Conservation (phyloP, 2,113 vertebrate genomes). For the Mionectes macconnelli region DNA sequence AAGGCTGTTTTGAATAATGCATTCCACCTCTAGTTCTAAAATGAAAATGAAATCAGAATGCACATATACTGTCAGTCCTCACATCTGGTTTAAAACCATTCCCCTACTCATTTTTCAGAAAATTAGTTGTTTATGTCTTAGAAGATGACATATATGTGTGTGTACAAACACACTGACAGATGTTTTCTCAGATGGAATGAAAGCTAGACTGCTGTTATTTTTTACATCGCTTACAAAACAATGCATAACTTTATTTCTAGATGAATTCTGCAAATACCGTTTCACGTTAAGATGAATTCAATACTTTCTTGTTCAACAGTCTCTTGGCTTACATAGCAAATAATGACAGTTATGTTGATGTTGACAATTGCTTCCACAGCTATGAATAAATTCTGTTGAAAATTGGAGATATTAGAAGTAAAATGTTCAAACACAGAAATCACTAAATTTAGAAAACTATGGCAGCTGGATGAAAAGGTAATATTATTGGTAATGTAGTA, state of each 20-base stretch:
- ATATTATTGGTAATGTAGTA: background rate
- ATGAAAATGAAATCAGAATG: background rate
- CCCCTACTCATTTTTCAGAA: background rate
- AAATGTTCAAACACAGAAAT: background rate
- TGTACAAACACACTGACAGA: background rate
- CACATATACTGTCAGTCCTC: background rate
- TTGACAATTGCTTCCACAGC: background rate
- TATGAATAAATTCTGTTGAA: background rate
- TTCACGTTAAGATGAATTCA: background rate
- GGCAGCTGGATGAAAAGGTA: background rate
- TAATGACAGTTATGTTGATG: fast-evolving
- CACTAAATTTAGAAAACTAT: background rate
- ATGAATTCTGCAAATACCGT: background rate
- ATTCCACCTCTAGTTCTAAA: background rate
- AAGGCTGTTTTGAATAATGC: background rate
- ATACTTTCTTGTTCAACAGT: background rate
- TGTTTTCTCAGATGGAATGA: background rate
- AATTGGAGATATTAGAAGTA: background rate
- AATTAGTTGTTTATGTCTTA: background rate
- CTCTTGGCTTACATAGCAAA: background rate
- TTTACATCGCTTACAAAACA: background rate
- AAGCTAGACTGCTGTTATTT: background rate
- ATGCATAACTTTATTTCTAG: background rate
- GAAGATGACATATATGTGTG: fast-evolving
- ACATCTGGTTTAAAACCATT: background rate